Conservation (phyloP, 1,140 invertebrate species). For the Lerema accius region DNA sequence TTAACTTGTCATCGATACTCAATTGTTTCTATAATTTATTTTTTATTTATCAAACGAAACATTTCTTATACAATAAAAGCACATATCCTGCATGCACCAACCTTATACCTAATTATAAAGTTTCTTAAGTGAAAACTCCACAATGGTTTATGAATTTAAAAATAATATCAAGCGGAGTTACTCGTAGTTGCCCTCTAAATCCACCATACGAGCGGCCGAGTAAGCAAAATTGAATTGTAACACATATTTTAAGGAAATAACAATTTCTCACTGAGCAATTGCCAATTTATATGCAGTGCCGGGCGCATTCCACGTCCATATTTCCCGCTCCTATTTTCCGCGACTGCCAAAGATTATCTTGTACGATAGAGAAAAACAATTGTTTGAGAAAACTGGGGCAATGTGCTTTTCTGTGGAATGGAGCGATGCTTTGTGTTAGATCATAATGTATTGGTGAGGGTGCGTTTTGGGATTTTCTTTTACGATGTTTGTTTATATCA, state of each 20-base stretch:
- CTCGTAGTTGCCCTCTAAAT: slow-evolving; percentile 15
- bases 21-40: no score
- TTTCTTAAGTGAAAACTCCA: no score
- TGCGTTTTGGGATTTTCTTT: neutral
- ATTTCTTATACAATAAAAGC: no score
- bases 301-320: slow-evolving; percentile 20
- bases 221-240: slow-evolving; percentile 31
- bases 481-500: no score
- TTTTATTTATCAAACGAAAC: no score
- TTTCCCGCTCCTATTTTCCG: slow-evolving; percentile 25
- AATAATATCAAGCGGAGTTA: slow-evolving; percentile 1
- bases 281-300: slow-evolving; percentile 30
- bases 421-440: neutral
- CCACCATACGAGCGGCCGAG: neutral
- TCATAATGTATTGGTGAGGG: neutral
- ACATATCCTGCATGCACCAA: no score
- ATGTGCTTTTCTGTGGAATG: slow-evolving; percentile 2
- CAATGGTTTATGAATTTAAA: no score
- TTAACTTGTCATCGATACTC: no score
- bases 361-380: slow-evolving; percentile 20
- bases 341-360: slow-evolving; percentile 31
- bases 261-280: slow-evolving; percentile 27
- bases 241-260: slow-evolving; percentile 33
- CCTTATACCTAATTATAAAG: no score
- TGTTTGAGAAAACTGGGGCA: slow-evolving; percentile 4